A percentile compares a stretch with the other conserved stretches of the same genome.
Evolutionary conservation across 2,797 vertebrate species (phyloP).

Genomic region (Anomalospiza imberbis): DNA sequence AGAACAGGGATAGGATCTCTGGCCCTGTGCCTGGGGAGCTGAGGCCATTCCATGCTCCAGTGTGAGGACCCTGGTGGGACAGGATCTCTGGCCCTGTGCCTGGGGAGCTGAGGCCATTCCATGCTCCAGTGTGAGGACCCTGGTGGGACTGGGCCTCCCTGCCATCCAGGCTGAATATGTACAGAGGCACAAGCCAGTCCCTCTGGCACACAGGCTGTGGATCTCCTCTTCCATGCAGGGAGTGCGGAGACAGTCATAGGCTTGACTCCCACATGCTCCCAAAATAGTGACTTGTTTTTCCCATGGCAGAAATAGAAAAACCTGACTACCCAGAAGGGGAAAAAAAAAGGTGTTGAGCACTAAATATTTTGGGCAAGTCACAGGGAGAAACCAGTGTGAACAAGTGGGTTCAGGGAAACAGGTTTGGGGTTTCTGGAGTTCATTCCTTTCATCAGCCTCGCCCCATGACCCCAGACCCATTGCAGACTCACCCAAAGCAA

Average conservation of each 20-base stretch:
- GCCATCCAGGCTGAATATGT: not conserved
- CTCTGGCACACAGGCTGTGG: not conserved
- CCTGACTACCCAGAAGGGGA: not conserved
- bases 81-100: not conserved
- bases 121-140: not conserved
- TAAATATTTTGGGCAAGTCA: not conserved
- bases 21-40: fast-evolving
- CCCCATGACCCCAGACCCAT: not conserved
- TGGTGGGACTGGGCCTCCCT: not conserved
- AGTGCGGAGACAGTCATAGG: not conserved
- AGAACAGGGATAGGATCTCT: not conserved
- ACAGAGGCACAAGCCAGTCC: not conserved
- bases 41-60: not conserved
- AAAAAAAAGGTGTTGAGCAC: not conserved
- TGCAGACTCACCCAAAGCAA: not conserved
- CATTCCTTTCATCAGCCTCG: not conserved
- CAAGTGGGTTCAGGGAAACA: not conserved
- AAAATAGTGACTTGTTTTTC: slow-evolving; percentile 26
- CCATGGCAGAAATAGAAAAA: slow-evolving; percentile 10
- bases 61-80: no score
- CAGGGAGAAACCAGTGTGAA: not conserved
- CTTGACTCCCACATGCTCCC: slow-evolving; percentile 1
- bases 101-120: no score
- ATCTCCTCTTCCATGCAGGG: not conserved
- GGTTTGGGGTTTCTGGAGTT: not conserved